phyloP scores from a whole-genome alignment of 2,888 invertebrate genomes.

The Parapristionchus giblindavisi region DNA sequence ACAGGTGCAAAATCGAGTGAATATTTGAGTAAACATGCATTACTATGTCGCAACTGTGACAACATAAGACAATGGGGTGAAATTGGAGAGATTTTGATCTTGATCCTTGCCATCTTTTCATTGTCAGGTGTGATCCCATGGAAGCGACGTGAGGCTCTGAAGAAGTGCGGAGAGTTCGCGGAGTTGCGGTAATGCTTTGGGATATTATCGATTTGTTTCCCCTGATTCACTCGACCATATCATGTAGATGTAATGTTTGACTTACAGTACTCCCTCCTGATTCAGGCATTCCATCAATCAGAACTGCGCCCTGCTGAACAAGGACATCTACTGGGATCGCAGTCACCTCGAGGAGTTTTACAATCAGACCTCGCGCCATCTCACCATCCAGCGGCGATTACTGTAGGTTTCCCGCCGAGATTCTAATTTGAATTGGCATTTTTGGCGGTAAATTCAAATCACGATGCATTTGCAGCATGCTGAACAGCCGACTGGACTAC shows the following conservation, averaged over 20 bases:
- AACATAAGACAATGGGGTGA: no score
- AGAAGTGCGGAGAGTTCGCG: slow-evolving; percentile 62
- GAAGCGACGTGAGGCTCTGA: slow-evolving; percentile 57
- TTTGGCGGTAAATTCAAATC: neutral
- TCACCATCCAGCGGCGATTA: slow-evolving; percentile 54
- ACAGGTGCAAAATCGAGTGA: neutral
- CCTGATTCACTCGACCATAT: neutral
- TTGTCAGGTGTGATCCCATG: slow-evolving; percentile 62
- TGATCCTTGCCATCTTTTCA: no score
- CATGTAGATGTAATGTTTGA: neutral
- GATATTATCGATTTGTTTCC: neutral
- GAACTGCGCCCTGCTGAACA: slow-evolving; percentile 89
- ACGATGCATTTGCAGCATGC: slow-evolving; percentile 76
- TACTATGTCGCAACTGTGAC: no score
- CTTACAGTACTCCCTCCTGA: neutral
- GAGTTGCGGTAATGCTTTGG: slow-evolving; percentile 45
- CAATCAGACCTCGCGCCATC: slow-evolving; percentile 81
- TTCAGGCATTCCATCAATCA: slow-evolving; percentile 86
- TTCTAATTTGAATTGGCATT: neutral
- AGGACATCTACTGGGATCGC: slow-evolving; percentile 98
- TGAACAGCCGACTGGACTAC: slow-evolving; percentile 93
- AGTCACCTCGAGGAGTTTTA: slow-evolving; percentile 87
- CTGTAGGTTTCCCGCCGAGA: slow-evolving; percentile 40
- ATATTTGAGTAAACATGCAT: no score
- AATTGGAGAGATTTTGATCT: no score